Conservation (phyloP, 2,797 vertebrate genomes). For the Lagorchestes hirsutus region DNA sequence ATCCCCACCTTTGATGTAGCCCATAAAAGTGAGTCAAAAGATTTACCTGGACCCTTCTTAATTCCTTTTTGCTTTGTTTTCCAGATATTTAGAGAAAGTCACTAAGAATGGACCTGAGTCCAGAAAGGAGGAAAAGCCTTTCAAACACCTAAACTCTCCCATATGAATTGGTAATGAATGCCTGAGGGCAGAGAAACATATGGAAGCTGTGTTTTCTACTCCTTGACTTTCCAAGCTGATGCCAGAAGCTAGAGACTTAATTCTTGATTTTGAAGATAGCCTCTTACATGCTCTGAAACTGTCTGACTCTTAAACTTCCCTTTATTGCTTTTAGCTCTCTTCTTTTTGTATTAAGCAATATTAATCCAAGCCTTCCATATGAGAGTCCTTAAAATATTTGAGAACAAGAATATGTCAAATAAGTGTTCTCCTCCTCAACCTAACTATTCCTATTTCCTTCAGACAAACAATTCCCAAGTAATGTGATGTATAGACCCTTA, state of each 20-base stretch:
- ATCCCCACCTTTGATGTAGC: background rate
- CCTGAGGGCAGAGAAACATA: background rate
- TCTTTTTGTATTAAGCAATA: background rate
- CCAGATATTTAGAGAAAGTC: background rate
- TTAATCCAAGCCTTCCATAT: background rate
- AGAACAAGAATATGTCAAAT: background rate
- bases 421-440: background rate
- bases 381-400: background rate
- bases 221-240: background rate
- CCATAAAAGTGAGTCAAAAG: background rate
- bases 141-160: background rate
- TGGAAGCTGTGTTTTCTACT: background rate
- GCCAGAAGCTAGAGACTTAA: background rate
- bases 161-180: background rate
- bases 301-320: background rate
- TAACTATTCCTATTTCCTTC: background rate
- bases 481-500: background rate
- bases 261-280: background rate
- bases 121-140: background rate
- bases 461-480: background rate
- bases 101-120: background rate
- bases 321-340: background rate
- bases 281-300: background rate
- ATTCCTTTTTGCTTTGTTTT: background rate
- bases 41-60: background rate